Evolutionary conservation across 2,888 invertebrate species (phyloP).

Genomic region (Erebia aethiops): DNA sequence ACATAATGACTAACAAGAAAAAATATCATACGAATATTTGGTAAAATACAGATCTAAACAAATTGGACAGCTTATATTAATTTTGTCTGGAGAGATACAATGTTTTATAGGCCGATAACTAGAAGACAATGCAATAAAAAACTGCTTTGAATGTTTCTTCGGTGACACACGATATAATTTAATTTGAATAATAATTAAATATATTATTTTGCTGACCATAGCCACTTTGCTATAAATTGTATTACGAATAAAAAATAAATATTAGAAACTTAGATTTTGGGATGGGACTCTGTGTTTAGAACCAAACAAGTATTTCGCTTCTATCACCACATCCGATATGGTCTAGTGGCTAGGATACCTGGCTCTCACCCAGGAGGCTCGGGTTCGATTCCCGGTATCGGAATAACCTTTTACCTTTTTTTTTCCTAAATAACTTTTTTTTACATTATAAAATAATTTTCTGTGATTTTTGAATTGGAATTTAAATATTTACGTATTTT

Average conservation of each 20-base stretch:
- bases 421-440: background rate
- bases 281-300: background rate
- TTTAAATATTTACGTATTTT: too few relatives aligned
- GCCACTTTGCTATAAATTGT: too few relatives aligned
- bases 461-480: too few relatives aligned
- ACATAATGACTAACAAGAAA: conserved; percentile 1
- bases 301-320: background rate
- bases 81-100: too few relatives aligned
- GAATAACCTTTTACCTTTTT: conserved; percentile 52
- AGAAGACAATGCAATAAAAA: too few relatives aligned
- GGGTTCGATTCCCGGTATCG: conserved; percentile 88
- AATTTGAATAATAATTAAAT: too few relatives aligned
- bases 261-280: too few relatives aligned
- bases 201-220: too few relatives aligned
- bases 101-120: too few relatives aligned
- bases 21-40: background rate
- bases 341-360: conserved; percentile 40
- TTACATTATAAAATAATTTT: background rate
- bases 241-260: too few relatives aligned
- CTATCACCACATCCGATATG: conserved; percentile 24
- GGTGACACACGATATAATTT: too few relatives aligned
- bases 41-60: background rate
- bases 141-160: too few relatives aligned
- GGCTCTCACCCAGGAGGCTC: conserved; percentile 80
- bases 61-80: background rate